Conservation (phyloP, 2,888 invertebrate species). For the Lucinisca nassula region DNA sequence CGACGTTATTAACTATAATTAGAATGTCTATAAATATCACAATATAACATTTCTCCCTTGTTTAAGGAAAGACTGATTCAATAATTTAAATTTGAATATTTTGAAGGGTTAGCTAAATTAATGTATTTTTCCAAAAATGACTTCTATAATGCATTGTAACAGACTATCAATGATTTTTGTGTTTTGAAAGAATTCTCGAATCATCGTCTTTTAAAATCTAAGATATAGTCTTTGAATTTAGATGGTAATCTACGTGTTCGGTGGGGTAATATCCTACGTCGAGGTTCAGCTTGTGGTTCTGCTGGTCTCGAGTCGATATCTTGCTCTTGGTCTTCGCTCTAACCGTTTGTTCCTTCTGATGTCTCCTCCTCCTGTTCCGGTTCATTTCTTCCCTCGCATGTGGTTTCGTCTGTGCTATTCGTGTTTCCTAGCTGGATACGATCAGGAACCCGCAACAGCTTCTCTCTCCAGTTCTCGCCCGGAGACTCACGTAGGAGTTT, state of each 20-base stretch:
- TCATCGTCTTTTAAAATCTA: not conserved
- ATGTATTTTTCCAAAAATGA: not conserved
- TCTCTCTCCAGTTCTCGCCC: not conserved
- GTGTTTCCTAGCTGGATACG: not conserved
- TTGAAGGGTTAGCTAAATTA: not conserved
- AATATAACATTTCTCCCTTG: conserved; percentile 5
- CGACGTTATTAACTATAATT: not conserved
- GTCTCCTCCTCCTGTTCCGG: not conserved
- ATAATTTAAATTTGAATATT: not conserved
- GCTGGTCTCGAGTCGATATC: too few species aligned
- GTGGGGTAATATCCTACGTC: not conserved
- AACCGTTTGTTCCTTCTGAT: not conserved
- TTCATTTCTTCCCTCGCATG: not conserved
- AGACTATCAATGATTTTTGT: not conserved
- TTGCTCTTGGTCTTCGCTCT: not conserved
- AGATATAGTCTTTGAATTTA: not conserved
- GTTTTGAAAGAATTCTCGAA: not conserved
- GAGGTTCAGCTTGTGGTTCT: not conserved
- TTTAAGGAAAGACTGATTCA: not conserved
- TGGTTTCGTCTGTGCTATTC: not conserved
- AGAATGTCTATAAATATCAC: not conserved
- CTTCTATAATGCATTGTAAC: not conserved
- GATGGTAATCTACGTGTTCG: not conserved
- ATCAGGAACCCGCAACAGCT: not conserved
- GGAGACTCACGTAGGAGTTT: not conserved